phyloP scores from a whole-genome alignment of 2,888 invertebrate genomes.

The Orchesella flavescens region DNA sequence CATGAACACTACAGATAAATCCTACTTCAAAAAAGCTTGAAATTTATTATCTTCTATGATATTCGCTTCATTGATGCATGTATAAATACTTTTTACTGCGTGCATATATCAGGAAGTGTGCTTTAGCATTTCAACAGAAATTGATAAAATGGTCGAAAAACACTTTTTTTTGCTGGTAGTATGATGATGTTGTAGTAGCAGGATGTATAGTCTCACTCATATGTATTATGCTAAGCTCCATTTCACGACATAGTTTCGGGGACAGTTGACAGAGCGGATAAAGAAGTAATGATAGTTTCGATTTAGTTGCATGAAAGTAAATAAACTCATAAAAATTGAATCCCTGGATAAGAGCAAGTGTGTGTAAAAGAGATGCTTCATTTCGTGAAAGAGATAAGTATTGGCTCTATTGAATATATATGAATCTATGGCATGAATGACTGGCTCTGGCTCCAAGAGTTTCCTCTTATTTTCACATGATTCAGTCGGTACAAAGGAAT shows the following conservation, averaged over 20 bases:
- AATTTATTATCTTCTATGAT: no score
- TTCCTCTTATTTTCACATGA: slow-evolving; percentile 38
- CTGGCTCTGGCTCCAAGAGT: slow-evolving; percentile 36
- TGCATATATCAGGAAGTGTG: no score
- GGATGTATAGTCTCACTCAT: no score
- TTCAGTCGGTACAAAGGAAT: slow-evolving; percentile 30
- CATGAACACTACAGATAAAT: no score
- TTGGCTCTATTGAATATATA: slow-evolving; percentile 46
- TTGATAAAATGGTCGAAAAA: not conserved
- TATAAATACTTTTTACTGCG: no score
- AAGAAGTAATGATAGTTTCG: slow-evolving; percentile 54
- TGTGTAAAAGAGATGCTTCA: slow-evolving; percentile 2
- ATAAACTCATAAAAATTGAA: slow-evolving; percentile 59
- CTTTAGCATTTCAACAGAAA: not conserved
- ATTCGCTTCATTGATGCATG: no score
- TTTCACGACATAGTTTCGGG: slow-evolving; percentile 8
- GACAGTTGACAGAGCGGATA: slow-evolving; percentile 46
- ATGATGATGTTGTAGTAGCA: no score
- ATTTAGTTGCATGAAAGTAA: slow-evolving; percentile 54
- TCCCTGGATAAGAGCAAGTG: slow-evolving; percentile 33
- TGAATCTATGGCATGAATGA: slow-evolving; percentile 25
- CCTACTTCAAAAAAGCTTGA: no score
- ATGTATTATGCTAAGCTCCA: slow-evolving; percentile 4
- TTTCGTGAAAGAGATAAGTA: slow-evolving; percentile 3
- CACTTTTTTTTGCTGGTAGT: no score